phyloP scores from a whole-genome alignment of 2,113 vertebrate species.

The Albula goreensis region DNA sequence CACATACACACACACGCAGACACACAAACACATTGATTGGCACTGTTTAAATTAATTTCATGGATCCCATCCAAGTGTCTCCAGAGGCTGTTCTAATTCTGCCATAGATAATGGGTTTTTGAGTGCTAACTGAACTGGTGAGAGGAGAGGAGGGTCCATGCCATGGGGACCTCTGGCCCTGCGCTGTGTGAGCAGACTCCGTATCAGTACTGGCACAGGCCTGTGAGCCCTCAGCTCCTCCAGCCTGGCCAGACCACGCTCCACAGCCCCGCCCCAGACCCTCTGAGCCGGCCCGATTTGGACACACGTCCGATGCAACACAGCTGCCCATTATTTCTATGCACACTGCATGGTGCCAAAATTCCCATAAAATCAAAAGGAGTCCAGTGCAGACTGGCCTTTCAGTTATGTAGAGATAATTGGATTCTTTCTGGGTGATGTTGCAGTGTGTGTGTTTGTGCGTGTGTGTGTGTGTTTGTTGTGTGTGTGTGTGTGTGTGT shows the following conservation, averaged over 20 bases:
- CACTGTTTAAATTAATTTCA: slow-evolving; percentile 15
- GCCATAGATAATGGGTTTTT: slow-evolving; percentile 10
- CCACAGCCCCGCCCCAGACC: not conserved
- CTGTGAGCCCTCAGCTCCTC: not conserved
- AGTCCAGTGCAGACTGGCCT: not conserved
- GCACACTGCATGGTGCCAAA: not conserved
- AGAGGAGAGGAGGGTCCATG: not conserved
- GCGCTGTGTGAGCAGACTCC: not conserved
- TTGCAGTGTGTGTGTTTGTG: not conserved
- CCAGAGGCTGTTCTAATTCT: slow-evolving; percentile 13
- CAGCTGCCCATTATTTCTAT: not conserved
- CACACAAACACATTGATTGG: not conserved
- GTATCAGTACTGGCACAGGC: not conserved
- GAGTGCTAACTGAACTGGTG: slow-evolving; percentile 12
- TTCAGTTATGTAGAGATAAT: not conserved
- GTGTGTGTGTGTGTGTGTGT: not conserved
- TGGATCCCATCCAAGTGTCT: not conserved
- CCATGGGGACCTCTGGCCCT: not conserved
- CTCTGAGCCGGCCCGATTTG: not conserved
- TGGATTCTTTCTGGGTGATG: not conserved
- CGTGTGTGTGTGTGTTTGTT: not conserved
- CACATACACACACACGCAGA: not conserved
- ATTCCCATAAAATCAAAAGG: not conserved
- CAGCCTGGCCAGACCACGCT: not conserved
- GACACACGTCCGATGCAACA: not conserved